Conservation (phyloP, 2,797 vertebrate genomes). For the Hypotaenidia okinawae region DNA sequence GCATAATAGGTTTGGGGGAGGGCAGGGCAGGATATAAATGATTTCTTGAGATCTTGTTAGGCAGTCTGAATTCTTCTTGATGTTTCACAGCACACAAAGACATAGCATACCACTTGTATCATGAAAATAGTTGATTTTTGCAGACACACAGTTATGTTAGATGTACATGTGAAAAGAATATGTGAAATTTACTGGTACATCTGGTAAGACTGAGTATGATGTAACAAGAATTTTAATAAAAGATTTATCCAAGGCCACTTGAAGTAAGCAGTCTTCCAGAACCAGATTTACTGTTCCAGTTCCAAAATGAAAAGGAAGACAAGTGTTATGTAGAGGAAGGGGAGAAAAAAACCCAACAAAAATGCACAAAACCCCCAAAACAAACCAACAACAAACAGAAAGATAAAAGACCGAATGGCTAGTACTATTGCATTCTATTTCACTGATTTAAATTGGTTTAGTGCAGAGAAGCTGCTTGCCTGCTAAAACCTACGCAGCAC, state of each 20-base stretch:
- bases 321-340: neutral
- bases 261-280: neutral
- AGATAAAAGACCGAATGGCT: neutral
- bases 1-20: neutral
- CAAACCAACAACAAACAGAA: neutral
- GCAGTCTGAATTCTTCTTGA: neutral
- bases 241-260: neutral
- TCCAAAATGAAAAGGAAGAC: neutral
- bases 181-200: neutral
- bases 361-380: too few relatives aligned
- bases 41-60: neutral
- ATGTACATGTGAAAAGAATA: neutral
- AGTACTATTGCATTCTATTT: neutral
- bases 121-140: neutral
- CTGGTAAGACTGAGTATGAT: neutral
- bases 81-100: neutral
- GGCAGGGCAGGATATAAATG: neutral
- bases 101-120: neutral
- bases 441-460: neutral
- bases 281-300: neutral
- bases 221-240: neutral
- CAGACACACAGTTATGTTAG: neutral
- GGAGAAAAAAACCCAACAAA: neutral
- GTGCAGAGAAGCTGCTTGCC: conserved; percentile 30
- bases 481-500: neutral